Evolutionary conservation across 1,140 invertebrate species (phyloP).

Genomic region (Linepithema humile): DNA sequence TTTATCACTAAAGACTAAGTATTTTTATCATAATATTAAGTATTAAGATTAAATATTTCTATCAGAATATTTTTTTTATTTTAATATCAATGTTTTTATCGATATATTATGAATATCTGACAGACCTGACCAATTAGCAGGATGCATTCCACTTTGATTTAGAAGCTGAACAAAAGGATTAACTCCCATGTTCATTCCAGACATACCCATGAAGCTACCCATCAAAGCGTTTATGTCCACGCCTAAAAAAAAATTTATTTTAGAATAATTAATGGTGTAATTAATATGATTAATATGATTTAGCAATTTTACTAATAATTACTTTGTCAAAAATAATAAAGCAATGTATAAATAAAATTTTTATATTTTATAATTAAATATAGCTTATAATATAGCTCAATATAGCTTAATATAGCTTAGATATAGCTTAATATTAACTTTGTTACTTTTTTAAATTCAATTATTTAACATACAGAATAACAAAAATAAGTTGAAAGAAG

Average conservation of each 20-base stretch:
- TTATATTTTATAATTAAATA: neutral
- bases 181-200: conserved; percentile 81
- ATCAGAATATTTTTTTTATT: no score
- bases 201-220: conserved; percentile 81
- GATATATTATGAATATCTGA: conserved; percentile 72
- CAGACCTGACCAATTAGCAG: conserved; percentile 78
- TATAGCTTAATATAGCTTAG: neutral
- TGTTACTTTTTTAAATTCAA: neutral
- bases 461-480: neutral
- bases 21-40: no score
- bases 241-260: conserved; percentile 63
- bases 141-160: conserved; percentile 81
- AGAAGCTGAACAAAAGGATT: conserved; percentile 83
- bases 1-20: no score
- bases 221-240: conserved; percentile 82
- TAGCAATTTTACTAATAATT: neutral
- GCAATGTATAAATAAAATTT: neutral
- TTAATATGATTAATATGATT: neutral
- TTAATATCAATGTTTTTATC: no score
- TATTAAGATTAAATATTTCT: no score
- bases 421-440: neutral
- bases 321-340: neutral
- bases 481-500: conserved; percentile 31
- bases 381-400: neutral
- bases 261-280: neutral